phyloP scores from a whole-genome alignment of 92 coral and sea anemone genomes.

The Phenganax stokvisi region DNA sequence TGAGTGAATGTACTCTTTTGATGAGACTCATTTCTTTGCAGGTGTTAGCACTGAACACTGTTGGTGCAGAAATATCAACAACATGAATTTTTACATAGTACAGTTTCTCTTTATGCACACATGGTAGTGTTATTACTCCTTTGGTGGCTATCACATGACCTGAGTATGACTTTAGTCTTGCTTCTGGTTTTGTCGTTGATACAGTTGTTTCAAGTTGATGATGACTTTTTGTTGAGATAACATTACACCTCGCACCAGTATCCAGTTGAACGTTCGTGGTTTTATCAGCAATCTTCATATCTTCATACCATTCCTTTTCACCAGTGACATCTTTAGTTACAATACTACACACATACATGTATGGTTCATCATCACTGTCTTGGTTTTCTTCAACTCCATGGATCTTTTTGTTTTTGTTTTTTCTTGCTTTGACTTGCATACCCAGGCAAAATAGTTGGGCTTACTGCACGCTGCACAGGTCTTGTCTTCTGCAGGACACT shows the following conservation, averaged over 20 bases:
- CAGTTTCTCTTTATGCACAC: conserved; percentile 40
- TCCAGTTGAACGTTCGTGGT: conserved; percentile 29
- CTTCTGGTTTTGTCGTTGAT: conserved; percentile 14
- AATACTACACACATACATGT: conserved; percentile 27
- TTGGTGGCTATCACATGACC: conserved; percentile 29
- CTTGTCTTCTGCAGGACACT: conserved; percentile 37
- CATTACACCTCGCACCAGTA: conserved; percentile 38
- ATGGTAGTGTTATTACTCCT: conserved; percentile 27
- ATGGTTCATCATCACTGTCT: conserved; percentile 9
- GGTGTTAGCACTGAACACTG: conserved; percentile 42
- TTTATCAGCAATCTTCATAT: conserved; percentile 20
- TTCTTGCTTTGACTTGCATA: conserved; percentile 29
- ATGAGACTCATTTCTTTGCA: conserved; percentile 45
- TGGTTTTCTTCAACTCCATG: conserved; percentile 1
- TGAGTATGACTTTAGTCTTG: conserved; percentile 37
- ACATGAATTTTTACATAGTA: conserved; percentile 35
- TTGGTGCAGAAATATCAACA: conserved; percentile 29
- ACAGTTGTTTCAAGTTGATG: conserved; percentile 3
- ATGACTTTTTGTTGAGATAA: conserved; percentile 10
- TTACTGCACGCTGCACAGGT: conserved; percentile 34
- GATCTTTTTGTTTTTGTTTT: not conserved
- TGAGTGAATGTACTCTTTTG: conserved; percentile 26
- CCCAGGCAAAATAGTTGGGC: conserved; percentile 39
- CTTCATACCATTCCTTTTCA: not conserved
- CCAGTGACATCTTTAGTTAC: not conserved